phyloP scores from a whole-genome alignment of 2,888 invertebrate species.

The Horisme vitalbata region DNA sequence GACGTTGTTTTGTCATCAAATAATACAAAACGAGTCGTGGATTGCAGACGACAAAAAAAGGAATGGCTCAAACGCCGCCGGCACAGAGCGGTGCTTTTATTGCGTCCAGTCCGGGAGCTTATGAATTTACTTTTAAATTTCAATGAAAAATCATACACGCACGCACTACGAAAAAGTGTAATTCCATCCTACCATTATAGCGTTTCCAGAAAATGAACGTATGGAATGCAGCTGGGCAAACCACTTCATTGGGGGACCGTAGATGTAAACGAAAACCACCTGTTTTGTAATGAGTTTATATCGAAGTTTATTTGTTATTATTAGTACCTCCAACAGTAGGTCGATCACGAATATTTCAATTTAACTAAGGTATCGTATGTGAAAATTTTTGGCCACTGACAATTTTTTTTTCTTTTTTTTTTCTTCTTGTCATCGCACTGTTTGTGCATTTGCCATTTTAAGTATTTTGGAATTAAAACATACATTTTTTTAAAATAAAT shows the following conservation, averaged over 20 bases:
- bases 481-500: no score
- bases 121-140: slow-evolving; percentile 66
- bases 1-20: slow-evolving; percentile 58
- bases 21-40: slow-evolving; percentile 61
- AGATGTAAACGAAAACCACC: slow-evolving; percentile 16
- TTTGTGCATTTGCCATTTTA: no score
- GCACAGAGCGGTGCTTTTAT: slow-evolving; percentile 57
- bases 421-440: no score
- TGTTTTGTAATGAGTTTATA: slow-evolving; percentile 15
- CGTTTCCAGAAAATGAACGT: slow-evolving; percentile 71
- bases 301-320: no score
- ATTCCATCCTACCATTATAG: slow-evolving; percentile 66
- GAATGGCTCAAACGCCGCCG: slow-evolving; percentile 49
- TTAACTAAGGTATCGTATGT: no score
- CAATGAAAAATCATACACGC: slow-evolving; percentile 72
- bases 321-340: no score
- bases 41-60: slow-evolving; percentile 62
- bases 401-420: no score
- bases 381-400: no score
- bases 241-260: slow-evolving; percentile 62
- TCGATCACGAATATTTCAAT: no score
- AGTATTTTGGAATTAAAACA: no score
- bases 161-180: slow-evolving; percentile 61
- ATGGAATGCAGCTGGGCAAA: slow-evolving; percentile 66
- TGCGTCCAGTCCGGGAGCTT: slow-evolving; percentile 18